Conservation (phyloP, 92 coral and sea anemone genomes). For the Phenganax stokvisi region DNA sequence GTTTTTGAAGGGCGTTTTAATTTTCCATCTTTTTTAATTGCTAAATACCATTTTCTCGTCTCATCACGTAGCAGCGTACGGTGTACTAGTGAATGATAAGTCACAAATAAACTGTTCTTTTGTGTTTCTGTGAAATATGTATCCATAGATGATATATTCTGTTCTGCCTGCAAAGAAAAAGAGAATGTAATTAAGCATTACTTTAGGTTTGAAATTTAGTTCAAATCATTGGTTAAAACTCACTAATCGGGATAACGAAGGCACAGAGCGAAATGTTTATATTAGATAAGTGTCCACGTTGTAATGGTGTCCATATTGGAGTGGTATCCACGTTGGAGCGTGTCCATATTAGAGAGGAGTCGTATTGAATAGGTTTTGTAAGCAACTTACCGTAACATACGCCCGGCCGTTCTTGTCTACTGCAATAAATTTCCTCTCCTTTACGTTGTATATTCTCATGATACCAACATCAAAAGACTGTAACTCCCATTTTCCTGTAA, state of each 20-base stretch:
- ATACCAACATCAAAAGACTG: constrained; percentile 69
- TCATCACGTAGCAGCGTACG: background rate
- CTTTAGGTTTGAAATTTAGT: too few relatives aligned
- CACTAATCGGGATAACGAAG: too few relatives aligned
- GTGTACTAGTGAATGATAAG: constrained; percentile 56
- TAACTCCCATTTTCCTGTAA: constrained; percentile 65
- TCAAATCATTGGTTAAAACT: too few relatives aligned
- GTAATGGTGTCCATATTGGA: too few relatives aligned
- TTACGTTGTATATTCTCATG: constrained; percentile 55
- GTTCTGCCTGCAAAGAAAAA: too few relatives aligned
- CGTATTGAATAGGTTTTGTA: too few relatives aligned
- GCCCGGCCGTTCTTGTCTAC: constrained; percentile 58
- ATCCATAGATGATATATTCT: background rate
- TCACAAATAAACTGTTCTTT: constrained; percentile 50
- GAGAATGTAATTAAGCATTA: too few relatives aligned
- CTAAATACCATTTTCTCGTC: constrained; percentile 54
- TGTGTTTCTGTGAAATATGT: constrained; percentile 42
- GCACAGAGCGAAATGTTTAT: too few relatives aligned
- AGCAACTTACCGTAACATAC: constrained; percentile 60
- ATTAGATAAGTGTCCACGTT: too few relatives aligned
- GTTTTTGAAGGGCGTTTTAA: constrained; percentile 67
- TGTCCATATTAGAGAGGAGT: too few relatives aligned
- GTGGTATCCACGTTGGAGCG: too few relatives aligned
- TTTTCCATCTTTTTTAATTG: constrained; percentile 57
- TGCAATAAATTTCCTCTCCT: constrained; percentile 60